These are phyloP conservation scores for Stenodema calcarata DNA, from an alignment of 2,888 invertebrate genomes.

Conservation along the genomic window DNA sequence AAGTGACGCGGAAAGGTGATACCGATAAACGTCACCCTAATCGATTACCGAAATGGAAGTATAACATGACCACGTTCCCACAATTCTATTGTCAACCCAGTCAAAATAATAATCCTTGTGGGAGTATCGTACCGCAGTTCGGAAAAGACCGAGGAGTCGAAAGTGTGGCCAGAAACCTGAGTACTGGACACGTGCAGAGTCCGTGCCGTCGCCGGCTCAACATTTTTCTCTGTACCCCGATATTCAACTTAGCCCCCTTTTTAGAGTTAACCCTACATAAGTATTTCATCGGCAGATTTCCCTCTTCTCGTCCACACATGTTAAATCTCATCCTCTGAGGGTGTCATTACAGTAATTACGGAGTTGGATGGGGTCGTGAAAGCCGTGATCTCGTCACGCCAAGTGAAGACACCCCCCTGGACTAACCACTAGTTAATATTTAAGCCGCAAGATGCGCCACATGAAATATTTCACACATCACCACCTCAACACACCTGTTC, in stretches of 20 bases:
- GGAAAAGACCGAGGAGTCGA: neutral
- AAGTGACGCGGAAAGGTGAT: constrained; percentile 1
- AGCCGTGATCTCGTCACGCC: neutral
- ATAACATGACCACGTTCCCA: constrained; percentile 40
- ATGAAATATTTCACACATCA: neutral
- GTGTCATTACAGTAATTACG: constrained; percentile 38
- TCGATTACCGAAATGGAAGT: constrained; percentile 39
- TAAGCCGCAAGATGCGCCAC: neutral
- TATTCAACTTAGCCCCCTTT: neutral
- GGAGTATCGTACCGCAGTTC: constrained; percentile 1
- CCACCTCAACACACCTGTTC: neutral
- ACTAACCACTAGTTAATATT: neutral
- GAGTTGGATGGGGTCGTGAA: constrained; percentile 11
- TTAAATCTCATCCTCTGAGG: constrained; percentile 23
- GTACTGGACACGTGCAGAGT: neutral
- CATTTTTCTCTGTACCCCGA: neutral
- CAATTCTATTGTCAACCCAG: constrained; percentile 44
- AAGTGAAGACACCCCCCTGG: neutral
- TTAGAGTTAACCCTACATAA: neutral
- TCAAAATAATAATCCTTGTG: constrained; percentile 43
- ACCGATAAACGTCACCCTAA: neutral
- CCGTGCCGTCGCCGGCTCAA: neutral
- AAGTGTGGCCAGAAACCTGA: constrained; percentile 29
- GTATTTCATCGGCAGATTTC: constrained; percentile 28
- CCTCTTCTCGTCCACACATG: neutral